Evolutionary conservation across 2,888 invertebrate species (phyloP), one percentile per base, ranked within the genome.

Genomic region (Stenolophus ochropezus): DNA sequence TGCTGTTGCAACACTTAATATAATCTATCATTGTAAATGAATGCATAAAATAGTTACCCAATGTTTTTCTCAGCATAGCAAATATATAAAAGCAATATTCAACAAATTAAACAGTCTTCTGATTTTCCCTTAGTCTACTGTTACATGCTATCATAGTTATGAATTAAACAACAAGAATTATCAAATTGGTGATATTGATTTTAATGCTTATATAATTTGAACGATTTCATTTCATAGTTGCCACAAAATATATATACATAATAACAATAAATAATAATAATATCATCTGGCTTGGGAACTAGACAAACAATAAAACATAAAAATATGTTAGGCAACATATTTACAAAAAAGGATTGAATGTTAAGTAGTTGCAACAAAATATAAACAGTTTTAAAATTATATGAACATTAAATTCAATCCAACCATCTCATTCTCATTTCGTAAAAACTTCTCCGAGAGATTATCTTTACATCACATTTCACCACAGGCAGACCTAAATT

Each of bases 31-130:
- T 69, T 14, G 27, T 33, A 69, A 69, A 69, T 69, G 14, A 69
- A 33, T 69, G 65, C 65, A 18, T 69, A 33, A 69, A 69, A 33
- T 73, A 49, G 21, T 73, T 42, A 18, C n/a, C 18, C 4, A 71
- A 5, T 42, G 20, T 71, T 71, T 71, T 69, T 42, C 42, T 23
- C 25, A 56, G 56, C 56, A 75, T 53, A 77, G 77, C 58, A 77
- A 77, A 77, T 77, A 77, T 77, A 77, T 61, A 61, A 77, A 61
- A 77, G 77, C 77, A 61, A 61, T 56, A 33, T 51, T 14, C 42
- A 77, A 77, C 77, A 77, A 61, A 77, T 77, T 51, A 77, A 77
- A 77, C 77, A 77, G 77, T 77, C 77, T 77, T 77, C 33, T 77
- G 77, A 61, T 61, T 77, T 77, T 77, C 49, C 47, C 73, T 76